phyloP scores from a whole-genome alignment of 2,797 vertebrate genomes.

The Poecilia wingei region DNA sequence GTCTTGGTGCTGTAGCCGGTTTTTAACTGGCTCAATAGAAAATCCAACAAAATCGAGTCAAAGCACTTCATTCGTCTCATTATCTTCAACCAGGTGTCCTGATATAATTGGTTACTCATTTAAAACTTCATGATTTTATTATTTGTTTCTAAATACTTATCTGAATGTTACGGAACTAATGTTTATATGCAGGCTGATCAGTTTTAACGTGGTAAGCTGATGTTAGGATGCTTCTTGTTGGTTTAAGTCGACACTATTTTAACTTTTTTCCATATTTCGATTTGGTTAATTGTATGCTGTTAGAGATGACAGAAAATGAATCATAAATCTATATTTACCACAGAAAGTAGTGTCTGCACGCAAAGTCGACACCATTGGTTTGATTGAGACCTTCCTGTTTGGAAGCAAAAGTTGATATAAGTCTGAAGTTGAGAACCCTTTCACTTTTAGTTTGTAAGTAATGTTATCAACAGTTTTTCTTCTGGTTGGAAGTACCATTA shows the following conservation, averaged over 20 bases:
- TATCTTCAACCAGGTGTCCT: background rate
- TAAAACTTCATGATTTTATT: background rate
- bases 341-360: no score
- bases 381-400: background rate
- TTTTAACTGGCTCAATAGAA: background rate
- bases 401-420: background rate
- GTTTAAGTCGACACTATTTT: background rate
- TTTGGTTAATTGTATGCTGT: background rate
- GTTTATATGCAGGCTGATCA: background rate
- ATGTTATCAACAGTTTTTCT: background rate
- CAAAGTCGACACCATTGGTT: background rate
- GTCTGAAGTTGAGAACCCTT: background rate
- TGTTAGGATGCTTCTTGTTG: background rate
- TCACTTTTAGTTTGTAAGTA: background rate
- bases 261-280: no score
- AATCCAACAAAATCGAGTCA: background rate
- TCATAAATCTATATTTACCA: no score
- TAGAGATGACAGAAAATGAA: background rate
- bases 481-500: background rate
- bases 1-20: background rate
- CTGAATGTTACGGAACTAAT: background rate
- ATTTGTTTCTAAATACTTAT: background rate
- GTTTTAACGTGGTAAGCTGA: background rate
- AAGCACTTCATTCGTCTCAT: background rate
- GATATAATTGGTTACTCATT: background rate